phyloP scores from a whole-genome alignment of 2,888 invertebrate genomes.

The Rhagophthalmus giganteus region DNA sequence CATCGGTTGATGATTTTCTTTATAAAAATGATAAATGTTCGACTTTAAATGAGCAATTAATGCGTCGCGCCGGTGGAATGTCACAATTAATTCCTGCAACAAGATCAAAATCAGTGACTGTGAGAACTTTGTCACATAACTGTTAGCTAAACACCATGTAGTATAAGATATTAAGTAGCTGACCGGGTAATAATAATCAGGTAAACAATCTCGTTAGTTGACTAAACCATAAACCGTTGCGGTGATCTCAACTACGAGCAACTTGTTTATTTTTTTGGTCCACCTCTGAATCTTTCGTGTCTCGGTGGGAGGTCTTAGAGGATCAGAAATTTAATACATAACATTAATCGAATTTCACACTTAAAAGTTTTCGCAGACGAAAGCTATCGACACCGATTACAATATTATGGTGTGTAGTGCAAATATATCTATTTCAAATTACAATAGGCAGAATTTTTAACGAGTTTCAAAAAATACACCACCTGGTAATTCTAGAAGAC shows the following conservation, averaged over 20 bases:
- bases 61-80: constrained; percentile 25
- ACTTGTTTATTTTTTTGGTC: constrained; percentile 26
- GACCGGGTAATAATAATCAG: constrained; percentile 30
- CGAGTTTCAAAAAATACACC: background rate
- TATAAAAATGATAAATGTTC: constrained; percentile 22
- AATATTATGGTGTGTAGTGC: background rate
- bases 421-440: background rate
- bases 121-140: constrained; percentile 43
- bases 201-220: constrained; percentile 23
- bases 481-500: background rate
- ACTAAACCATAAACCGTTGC: constrained; percentile 1
- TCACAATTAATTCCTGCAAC: constrained; percentile 25
- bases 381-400: constrained; percentile 16
- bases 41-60: constrained; percentile 20
- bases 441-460: background rate
- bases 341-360: constrained; percentile 55
- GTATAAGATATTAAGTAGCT: constrained; percentile 44
- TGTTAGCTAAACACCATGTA: constrained; percentile 41
- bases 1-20: constrained; percentile 7
- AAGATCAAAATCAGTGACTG: constrained; percentile 35
- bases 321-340: constrained; percentile 53
- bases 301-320: constrained; percentile 49
- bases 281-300: constrained; percentile 37
- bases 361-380: constrained; percentile 43
- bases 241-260: constrained; percentile 6